Base-by-base conservation (phyloP, 2,113 vertebrate genomes). In the Cochlearius cochlearius region DNA sequence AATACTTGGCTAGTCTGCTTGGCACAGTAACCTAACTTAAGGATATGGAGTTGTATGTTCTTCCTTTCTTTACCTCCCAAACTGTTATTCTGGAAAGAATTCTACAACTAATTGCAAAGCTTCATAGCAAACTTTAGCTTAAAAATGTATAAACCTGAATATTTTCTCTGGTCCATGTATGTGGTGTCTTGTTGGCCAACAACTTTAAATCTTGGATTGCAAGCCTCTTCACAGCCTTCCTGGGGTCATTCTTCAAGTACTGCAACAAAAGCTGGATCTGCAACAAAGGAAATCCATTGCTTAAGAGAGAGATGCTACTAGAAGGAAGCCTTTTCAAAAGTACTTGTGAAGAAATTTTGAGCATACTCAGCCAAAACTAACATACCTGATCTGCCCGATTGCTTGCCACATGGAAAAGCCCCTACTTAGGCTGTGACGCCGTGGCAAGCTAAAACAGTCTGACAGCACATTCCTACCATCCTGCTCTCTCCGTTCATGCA, bases 151-250 rank as follows among this genome's bases (percentile, higher is more conserved):
- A 81, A 94, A 99, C 99, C 99, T 99, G 99, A 94, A 99, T 99
- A 94, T 99, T 99, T 95, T 99, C 99, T 97, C 98, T 99, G 90
- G 96, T 99, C 99, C 99, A 99, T 4, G 99, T 98, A 92, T 99
- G 99, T 50, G 99, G 99, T 43, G 99, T 99, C 97, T 99, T 99
- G 96, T 98, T 99, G 67, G 99, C 99, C 96, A 99, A 95, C 49
- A 99, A 96, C 86, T 99, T 99, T 60, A 99, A 96, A 95, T 99
- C 99, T 89, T 99, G 99, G 80, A 99, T 98, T 39, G 99, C 97
- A 60, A 99, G 99, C 85, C 98, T 99, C 97, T 99, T 99, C 56
- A 99, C 99, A 4, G 99, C 99, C 98, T 98, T 99, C 84, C 99
- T 99, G 13, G 99, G 99, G 86, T 99, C 99, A 29, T 98, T 99